These are phyloP conservation scores for Hirtodrosophila confusa DNA, from an alignment of 2,888 invertebrate species.

Conservation along the genomic window DNA sequence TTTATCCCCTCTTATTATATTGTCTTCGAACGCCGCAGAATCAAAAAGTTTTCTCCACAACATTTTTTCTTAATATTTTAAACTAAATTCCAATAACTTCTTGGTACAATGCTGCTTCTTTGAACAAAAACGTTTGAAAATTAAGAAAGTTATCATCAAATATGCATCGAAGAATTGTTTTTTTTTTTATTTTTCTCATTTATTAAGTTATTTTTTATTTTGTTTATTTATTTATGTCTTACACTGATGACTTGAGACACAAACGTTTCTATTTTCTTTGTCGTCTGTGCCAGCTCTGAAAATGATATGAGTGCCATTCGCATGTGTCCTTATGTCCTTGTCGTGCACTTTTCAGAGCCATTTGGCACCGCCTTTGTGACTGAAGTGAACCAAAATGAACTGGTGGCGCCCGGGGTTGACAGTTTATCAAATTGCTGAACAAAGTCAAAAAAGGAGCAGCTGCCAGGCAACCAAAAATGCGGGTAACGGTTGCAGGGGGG, in stretches of 20 bases:
- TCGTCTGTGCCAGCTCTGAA: conserved; percentile 13
- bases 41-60: too few relatives aligned
- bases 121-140: too few relatives aligned
- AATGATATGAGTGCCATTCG: conserved; percentile 11
- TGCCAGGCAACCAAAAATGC: conserved; percentile 43
- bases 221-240: background rate
- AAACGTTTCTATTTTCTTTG: conserved; percentile 3
- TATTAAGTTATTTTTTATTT: background rate
- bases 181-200: too few relatives aligned
- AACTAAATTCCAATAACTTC: too few relatives aligned
- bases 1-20: too few relatives aligned
- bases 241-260: too few relatives aligned
- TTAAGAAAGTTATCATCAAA: too few relatives aligned
- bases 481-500: conserved; percentile 5
- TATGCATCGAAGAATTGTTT: too few relatives aligned
- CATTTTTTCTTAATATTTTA: too few relatives aligned
- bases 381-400: conserved; percentile 24
- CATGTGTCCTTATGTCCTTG: conserved; percentile 18
- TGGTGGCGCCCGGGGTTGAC: conserved; percentile 48
- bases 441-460: conserved; percentile 60
- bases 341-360: conserved; percentile 18
- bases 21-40: too few relatives aligned
- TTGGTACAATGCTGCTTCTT: too few relatives aligned
- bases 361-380: conserved; percentile 20
- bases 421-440: conserved; percentile 64